Conservation (phyloP, 2,113 vertebrate species). For the Calidris pugnax region DNA sequence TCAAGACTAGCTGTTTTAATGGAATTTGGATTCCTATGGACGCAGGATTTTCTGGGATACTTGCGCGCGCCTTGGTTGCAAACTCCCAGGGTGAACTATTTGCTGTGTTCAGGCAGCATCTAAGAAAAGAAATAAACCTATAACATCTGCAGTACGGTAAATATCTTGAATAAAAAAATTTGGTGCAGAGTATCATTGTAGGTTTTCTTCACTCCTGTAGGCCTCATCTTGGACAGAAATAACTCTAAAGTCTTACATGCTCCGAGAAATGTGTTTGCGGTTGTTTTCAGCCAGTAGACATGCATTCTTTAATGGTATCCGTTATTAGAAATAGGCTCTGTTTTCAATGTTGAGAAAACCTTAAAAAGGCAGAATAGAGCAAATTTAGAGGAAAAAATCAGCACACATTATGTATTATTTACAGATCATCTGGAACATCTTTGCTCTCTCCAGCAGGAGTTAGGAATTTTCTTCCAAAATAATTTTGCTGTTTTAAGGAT, state of each 20-base stretch:
- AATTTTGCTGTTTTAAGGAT: neutral
- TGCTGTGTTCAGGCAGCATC: neutral
- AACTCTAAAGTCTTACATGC: neutral
- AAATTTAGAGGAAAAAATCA: neutral
- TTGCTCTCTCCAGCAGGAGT: neutral
- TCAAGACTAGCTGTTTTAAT: neutral
- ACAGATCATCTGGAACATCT: constrained; percentile 18
- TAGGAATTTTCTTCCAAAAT: neutral
- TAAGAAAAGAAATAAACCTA: neutral
- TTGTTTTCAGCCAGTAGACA: neutral
- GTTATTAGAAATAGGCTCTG: neutral
- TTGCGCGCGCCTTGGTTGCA: accelerated
- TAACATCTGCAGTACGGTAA: neutral
- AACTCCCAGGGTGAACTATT: neutral
- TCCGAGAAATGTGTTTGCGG: neutral
- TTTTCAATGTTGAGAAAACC: neutral
- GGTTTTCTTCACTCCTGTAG: neutral
- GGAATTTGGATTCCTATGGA: neutral
- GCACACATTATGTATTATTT: neutral
- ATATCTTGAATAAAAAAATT: neutral
- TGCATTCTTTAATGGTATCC: neutral
- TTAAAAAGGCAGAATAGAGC: neutral
- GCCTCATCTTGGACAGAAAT: neutral
- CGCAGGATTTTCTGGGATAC: neutral
- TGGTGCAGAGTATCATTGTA: neutral